Evolutionary conservation across 1,140 invertebrate genomes (phyloP).

Genomic region (Psix sp.): DNA sequence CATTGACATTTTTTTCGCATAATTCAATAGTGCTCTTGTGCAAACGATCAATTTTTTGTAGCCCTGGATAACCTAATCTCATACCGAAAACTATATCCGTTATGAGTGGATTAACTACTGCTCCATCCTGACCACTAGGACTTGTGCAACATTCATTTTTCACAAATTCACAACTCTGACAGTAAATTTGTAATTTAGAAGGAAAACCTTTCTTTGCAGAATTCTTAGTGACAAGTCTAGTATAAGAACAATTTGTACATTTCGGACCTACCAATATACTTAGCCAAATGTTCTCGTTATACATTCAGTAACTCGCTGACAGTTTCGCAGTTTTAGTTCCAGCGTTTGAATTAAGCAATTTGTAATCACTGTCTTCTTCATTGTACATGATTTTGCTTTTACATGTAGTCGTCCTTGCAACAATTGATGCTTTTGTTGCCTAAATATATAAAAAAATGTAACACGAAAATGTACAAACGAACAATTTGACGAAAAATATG

Average conservation of each 20-base stretch:
- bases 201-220: conserved; percentile 9
- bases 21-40: conserved; percentile 5
- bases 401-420: conserved; percentile 4
- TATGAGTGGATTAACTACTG: conserved; percentile 18
- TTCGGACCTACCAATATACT: conserved; percentile 2
- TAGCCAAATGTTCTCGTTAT: conserved; percentile 7
- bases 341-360: conserved; percentile 2
- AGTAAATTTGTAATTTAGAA: conserved; percentile 20
- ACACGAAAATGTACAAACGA: no score
- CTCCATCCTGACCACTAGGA: conserved; percentile 1
- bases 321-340: conserved; percentile 2
- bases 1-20: no score
- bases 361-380: conserved; percentile 1
- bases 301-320: conserved; percentile 8
- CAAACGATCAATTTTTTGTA: conserved; percentile 15
- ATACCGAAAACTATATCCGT: conserved; percentile 10
- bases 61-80: conserved; percentile 17
- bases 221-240: conserved; percentile 10
- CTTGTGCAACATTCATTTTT: conserved; percentile 19
- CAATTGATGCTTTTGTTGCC: not conserved
- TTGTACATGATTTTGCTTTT: conserved; percentile 5
- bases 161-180: conserved; percentile 5
- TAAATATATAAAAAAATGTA: no score
- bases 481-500: no score
- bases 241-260: conserved; percentile 8